Percentiles rank a stretch among this genome's conserved stretches.
phyloP scores from a whole-genome alignment of 2,113 vertebrate species.

The Nicator chloris region DNA sequence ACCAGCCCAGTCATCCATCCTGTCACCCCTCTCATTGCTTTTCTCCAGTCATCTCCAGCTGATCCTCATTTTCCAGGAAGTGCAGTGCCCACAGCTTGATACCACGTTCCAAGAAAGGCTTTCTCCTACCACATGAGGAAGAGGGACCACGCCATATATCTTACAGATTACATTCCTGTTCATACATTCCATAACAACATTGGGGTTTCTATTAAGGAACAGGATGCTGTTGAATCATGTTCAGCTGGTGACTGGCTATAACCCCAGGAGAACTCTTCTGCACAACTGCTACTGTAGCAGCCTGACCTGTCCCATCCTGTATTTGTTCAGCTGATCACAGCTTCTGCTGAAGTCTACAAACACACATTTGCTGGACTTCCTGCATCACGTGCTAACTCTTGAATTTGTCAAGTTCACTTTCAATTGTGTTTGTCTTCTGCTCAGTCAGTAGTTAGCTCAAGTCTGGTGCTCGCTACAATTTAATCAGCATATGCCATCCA shows the following conservation, averaged over 20 bases:
- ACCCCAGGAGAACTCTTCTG: neutral
- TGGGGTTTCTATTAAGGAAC: neutral
- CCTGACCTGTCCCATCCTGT: neutral
- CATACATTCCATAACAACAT: neutral
- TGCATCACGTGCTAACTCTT: neutral
- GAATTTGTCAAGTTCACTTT: neutral
- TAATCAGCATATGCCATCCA: neutral
- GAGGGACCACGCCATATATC: fast-evolving
- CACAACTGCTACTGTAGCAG: neutral
- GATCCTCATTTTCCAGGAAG: neutral
- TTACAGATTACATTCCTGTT: neutral
- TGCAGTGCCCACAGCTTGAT: neutral
- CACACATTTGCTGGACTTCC: neutral
- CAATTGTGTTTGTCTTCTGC: neutral
- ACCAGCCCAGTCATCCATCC: neutral
- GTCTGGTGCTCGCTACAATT: neutral
- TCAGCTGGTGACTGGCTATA: neutral
- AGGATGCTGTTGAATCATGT: neutral
- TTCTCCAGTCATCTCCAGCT: neutral
- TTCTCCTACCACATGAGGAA: neutral
- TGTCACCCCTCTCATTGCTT: neutral
- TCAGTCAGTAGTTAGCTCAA: neutral
- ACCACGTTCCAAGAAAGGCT: neutral
- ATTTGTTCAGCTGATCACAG: neutral
- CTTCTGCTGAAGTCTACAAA: neutral